phyloP scores from a whole-genome alignment of 2,888 invertebrate species.

The Aplocera efformata region DNA sequence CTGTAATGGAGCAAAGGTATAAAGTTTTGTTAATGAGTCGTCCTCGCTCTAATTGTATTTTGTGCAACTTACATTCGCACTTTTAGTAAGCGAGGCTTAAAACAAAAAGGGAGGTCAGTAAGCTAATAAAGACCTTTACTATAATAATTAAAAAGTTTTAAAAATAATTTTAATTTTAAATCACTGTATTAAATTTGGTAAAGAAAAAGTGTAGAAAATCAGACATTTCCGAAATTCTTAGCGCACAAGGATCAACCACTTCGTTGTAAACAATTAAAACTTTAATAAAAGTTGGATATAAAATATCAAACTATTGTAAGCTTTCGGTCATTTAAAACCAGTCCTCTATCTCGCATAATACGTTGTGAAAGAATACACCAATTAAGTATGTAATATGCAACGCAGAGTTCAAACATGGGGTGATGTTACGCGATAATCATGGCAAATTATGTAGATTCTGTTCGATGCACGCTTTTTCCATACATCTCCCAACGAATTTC shows the following conservation, averaged over 20 bases:
- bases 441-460: conserved; percentile 42
- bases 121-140: conserved; percentile 13
- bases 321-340: no score
- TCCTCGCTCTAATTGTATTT: conserved; percentile 26
- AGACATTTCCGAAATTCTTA: no score
- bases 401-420: conserved; percentile 8
- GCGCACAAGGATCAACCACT: no score
- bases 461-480: conserved; percentile 48
- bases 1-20: no score
- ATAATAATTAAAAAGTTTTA: no score
- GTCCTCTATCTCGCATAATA: neutral
- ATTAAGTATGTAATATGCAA: conserved; percentile 11
- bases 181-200: no score
- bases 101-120: conserved; percentile 25
- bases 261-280: no score
- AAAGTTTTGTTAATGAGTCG: conserved; percentile 1
- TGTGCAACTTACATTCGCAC: conserved; percentile 19
- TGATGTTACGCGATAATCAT: conserved; percentile 40
- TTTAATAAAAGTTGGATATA: no score
- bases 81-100: conserved; percentile 13
- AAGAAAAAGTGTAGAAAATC: no score
- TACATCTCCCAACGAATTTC: conserved; percentile 65
- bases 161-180: no score
- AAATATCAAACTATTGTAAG: no score
- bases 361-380: conserved; percentile 11